phyloP scores from a whole-genome alignment of 2,888 invertebrate species.

The Heliconius charithonia region DNA sequence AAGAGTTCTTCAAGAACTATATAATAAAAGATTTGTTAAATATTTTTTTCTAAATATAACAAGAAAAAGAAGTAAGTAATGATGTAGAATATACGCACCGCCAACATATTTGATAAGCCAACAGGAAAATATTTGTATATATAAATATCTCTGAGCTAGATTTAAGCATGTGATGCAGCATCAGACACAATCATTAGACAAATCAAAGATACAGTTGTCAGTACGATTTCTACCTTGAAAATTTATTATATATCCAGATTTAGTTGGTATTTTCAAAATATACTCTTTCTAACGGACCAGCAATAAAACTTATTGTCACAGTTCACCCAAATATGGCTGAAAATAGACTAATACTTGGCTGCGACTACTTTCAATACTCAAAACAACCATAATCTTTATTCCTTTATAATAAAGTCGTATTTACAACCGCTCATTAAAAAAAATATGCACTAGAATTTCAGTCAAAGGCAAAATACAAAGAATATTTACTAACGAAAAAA shows the following conservation, averaged over 20 bases:
- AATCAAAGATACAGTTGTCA: too few relatives aligned
- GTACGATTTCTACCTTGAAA: too few relatives aligned
- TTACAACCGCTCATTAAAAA: slow-evolving; percentile 8
- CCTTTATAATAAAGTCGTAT: slow-evolving; percentile 38
- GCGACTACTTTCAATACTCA: slow-evolving; percentile 42
- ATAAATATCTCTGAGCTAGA: not conserved
- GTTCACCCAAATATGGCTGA: slow-evolving; percentile 63
- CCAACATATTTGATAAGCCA: too few relatives aligned
- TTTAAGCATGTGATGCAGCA: not conserved
- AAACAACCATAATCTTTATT: slow-evolving; percentile 30
- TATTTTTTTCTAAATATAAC: too few relatives aligned
- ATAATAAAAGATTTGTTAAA: too few relatives aligned
- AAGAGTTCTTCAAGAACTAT: not conserved
- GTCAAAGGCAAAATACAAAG: slow-evolving; percentile 32
- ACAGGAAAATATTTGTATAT: too few relatives aligned
- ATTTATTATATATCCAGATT: too few relatives aligned
- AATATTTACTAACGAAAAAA: slow-evolving; percentile 21
- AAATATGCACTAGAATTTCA: slow-evolving; percentile 47
- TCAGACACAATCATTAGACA: too few relatives aligned
- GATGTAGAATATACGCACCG: too few relatives aligned
- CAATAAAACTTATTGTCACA: slow-evolving; percentile 52
- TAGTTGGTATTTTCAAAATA: slow-evolving; percentile 7
- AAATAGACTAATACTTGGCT: slow-evolving; percentile 62
- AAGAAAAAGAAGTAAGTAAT: too few relatives aligned
- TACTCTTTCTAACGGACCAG: slow-evolving; percentile 53